Evolutionary conservation across 2,888 invertebrate genomes (phyloP), one percentile per base, ranked within the genome.

Genomic region (Petrophora chlorosata): DNA sequence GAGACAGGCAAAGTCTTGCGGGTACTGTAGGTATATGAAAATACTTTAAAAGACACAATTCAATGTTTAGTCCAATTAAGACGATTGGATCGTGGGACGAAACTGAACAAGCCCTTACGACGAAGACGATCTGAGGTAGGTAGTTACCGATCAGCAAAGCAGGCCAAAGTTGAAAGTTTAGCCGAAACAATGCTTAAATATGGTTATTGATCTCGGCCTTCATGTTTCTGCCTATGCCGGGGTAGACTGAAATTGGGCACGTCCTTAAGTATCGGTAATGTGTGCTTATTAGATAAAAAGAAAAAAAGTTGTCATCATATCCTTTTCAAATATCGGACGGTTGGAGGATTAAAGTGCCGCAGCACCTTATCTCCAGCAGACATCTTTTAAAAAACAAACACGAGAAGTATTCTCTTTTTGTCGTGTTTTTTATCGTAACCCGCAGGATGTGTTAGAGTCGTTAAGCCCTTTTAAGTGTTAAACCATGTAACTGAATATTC

Each of bases 391-490:
- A 90, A 89, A 90, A 89, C 88, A 90, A 89, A 89, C 88, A 88
- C 78, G 80, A 86, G 78, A 79, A 79, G 82, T 86, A 82, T 85
- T 80, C 82, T 83, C 82, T 86, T 87, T 88, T 88, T 87, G 82
- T 87, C 73, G 75, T 81, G 71, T 88, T 87, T 87, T 89, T 90
- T 87, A 86, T 86, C 85, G 89, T 88, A 88, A 86, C 87, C 88
- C 89, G 88, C 88, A 90, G 89, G 89, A 90, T 90, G 88, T 89
- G 89, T 89, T 89, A 87, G 85, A 86, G 85, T 89, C 89, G 89
- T 90, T 90, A 90, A 89, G 89, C 85, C 87, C 88, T 89, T 90
- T 89, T 89, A 90, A 90, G 89, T 90, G 89, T 90, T 90, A 89
- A 90, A 90, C 88, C 89, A 85, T 90, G 89, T 90, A 90, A 89